Conservation (phyloP, 2,113 vertebrate genomes). For the Psephotus haematonotus region DNA sequence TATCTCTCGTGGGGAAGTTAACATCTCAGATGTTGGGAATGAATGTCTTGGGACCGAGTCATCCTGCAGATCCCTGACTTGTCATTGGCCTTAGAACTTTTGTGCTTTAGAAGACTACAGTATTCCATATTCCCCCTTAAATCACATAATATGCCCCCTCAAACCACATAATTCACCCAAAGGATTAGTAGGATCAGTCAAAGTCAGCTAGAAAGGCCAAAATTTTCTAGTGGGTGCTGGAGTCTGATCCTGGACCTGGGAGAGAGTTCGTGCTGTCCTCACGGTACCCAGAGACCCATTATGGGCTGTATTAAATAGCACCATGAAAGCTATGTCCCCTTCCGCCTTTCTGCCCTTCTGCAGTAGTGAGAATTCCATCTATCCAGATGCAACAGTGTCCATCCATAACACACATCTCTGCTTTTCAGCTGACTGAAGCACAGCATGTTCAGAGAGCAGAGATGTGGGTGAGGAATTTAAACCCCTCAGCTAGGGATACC, state of each 20-base stretch:
- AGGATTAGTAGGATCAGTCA: background rate
- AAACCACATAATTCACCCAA: background rate
- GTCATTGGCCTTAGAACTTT: background rate
- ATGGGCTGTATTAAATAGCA: background rate
- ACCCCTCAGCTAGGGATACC: background rate
- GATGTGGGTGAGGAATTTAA: background rate
- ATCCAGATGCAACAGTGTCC: background rate
- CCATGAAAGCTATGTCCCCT: background rate
- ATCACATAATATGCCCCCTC: background rate
- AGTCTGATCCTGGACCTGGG: background rate
- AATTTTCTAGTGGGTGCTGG: background rate
- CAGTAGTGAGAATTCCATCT: rapidly evolving
- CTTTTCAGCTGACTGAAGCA: background rate
- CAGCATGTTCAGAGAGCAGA: background rate
- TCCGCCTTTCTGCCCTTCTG: background rate
- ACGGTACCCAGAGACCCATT: background rate
- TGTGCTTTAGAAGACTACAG: background rate
- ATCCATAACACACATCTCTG: background rate
- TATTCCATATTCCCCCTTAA: background rate
- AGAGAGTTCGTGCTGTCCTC: background rate
- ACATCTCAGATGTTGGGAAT: background rate
- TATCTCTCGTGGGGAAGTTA: rapidly evolving
- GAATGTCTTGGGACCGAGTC: background rate
- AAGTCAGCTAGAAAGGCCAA: background rate
- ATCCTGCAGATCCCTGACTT: background rate